These are phyloP conservation scores for Cyclina sinensis DNA, from an alignment of 1,140 invertebrate species.

Conservation along the genomic window DNA sequence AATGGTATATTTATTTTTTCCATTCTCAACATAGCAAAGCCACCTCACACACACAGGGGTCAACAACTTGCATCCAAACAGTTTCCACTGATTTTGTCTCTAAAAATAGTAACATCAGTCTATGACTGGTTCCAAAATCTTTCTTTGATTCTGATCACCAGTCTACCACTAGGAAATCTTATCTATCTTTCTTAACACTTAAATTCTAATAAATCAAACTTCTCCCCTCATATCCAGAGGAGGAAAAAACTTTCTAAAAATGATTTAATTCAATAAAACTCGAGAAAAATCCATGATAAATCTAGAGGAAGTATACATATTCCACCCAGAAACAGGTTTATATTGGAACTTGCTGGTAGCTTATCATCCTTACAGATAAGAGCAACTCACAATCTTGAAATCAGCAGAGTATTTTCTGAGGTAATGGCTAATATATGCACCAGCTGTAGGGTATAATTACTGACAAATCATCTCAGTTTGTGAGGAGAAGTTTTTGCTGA, in stretches of 20 bases:
- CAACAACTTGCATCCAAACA: background rate
- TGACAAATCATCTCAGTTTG: background rate
- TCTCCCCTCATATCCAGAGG: background rate
- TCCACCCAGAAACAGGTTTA: constrained; percentile 35
- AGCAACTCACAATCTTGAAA: background rate
- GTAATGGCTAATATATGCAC: constrained; percentile 28
- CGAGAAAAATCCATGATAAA: background rate
- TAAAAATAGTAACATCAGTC: constrained; percentile 27
- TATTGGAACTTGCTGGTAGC: constrained; percentile 15
- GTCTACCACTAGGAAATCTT: background rate
- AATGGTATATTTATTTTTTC: background rate
- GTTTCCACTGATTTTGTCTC: background rate
- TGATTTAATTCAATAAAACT: background rate
- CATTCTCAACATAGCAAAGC: background rate
- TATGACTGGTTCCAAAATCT: constrained; percentile 15
- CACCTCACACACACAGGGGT: background rate
- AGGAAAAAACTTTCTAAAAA: background rate
- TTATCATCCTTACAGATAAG: constrained; percentile 21
- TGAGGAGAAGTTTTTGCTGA: background rate
- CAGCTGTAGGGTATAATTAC: constrained; percentile 25
- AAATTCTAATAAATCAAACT: background rate
- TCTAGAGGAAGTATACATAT: constrained; percentile 5
- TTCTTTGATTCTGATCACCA: constrained; percentile 8
- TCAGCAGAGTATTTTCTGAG: constrained; percentile 28
- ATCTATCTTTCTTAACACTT: background rate